Evolutionary conservation across 2,113 vertebrate species (phyloP), one percentile per base, ranked within the genome.

Genomic region (Antigone vipio): DNA sequence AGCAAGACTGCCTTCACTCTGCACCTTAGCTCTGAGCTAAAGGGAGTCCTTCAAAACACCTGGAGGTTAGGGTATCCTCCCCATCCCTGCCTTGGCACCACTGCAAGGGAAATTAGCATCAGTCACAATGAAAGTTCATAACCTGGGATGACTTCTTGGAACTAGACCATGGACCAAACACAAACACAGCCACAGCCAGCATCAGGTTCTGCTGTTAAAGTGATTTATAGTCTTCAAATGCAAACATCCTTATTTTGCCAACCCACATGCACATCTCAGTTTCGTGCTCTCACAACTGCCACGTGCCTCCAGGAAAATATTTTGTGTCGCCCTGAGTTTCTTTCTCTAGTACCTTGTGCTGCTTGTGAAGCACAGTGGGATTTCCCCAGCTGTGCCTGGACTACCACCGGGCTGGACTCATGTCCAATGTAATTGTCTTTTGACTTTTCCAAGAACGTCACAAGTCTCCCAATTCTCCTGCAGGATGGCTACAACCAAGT

Each of bases 261-360:
- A 3, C 47, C 4, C 55, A 4, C 62, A 0, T 1, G 52, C 69
- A 32, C 49, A 0, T 2, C 13, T 9, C 5, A 0, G 2, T 40
- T 32, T 13, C 17, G 4, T 3, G 6, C 49, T 56, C 60, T 45
- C 56, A 5, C 85, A 35, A 0, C 11, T 1, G 12, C 80, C 87
- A 30, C 12, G 7, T 22, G 49, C 53, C 38, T 12, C 20, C 38
- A 5, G 66, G 45, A 12, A 50, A 47, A 17, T 1, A 6, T 6
- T 53, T 8, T 5, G 55, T 18, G 44, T 50, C 2, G 1, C 35
- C 0, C 2, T 9, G 75, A 16, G 49, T 32, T 35, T 62, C 38
- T 38, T 35, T 62, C 38, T 58, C 40, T 6, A 5, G 53, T 9
- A 6, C 58, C 59, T 34, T 4, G 23, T 2, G 9, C 47, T 55